A percentile compares a stretch with the other conserved stretches of the same genome.
Evolutionary conservation across 2,888 invertebrate species (phyloP).

Genomic region (Cistogaster globosa): DNA sequence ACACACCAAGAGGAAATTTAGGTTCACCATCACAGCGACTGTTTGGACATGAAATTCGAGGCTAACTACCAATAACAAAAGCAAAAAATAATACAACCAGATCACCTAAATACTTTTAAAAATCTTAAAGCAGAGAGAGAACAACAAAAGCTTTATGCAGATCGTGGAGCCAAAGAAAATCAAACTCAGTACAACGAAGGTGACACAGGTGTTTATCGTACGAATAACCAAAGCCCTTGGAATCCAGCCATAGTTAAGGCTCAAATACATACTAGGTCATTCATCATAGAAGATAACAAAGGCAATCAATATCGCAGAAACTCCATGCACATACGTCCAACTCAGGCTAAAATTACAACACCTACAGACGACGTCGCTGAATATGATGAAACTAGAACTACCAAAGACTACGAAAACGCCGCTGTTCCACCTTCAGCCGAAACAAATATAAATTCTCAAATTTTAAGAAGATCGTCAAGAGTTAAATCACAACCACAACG

Average conservation of each 20-base stretch:
- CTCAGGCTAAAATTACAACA: neutral
- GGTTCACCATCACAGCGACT: conserved; percentile 23
- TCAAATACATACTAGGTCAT: no score
- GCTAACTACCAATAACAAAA: conserved; percentile 5
- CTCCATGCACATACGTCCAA: conserved; percentile 7
- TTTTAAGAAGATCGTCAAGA: no score
- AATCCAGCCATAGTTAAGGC: no score
- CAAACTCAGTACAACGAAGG: no score
- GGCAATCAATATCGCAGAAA: conserved; percentile 5
- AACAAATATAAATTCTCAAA: no score
- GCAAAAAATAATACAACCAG: neutral
- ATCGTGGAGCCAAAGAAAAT: neutral
- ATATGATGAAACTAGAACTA: no score
- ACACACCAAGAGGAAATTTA: neutral
- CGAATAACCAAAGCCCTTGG: no score
- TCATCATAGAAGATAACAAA: neutral
- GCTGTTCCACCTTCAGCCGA: no score
- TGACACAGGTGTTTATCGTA: no score
- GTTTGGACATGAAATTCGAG: conserved; percentile 19
- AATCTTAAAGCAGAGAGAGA: conserved; percentile 12
- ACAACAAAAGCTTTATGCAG: conserved; percentile 8
- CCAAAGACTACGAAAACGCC: no score
- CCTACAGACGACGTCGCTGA: neutral
- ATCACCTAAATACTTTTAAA: neutral
- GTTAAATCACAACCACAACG: no score